Evolutionary conservation across 64 coral and sea anemone species (phyloP), one percentile per base, ranked within the genome.

Genomic region (Stichodactyla mertensii): DNA sequence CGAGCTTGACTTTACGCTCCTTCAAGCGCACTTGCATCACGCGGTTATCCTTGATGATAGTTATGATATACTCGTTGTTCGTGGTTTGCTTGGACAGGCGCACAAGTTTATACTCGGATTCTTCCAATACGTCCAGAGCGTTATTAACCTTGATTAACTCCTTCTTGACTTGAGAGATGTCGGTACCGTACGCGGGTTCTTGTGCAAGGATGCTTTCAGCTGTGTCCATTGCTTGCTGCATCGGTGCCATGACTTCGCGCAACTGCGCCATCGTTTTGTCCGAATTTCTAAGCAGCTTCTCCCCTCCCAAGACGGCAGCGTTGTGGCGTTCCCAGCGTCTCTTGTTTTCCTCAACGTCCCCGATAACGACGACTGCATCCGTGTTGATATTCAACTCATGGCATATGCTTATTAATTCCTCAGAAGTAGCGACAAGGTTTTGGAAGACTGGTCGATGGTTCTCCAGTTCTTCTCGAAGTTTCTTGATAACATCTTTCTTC

Each of bases 1-100:
- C 94, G 6, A 97, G 91, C 83, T 97, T 97, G 28, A 97, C 94
- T 80, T 88, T 97, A 24, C 94, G 86, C 66, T 97, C 94, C 82
- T 97, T 97, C n/a, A 97, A 86, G 20, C 94, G 94, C 4, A 97
- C 81, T 71, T 97, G 94, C 94, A 97, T 97, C 52, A 97, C 94
- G 53, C 91, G 69, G 57, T 92, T 92, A 59, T 97, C 94, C 61
- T 97, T 97, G 85, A 97, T 90, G 14, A 97, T 97, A 23, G 94
- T 97, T 69, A 97, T 97, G 26, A 97, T 97, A 56, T 97, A 97
- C 57, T 97, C 94, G 53, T 97, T 97, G 85, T 97, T 97, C 4
- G 94, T 97, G 0, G 88, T 87, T 77, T 97, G 94, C 57, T 90
- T 97, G 22, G 94, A 97, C 70, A 97, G 60, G 55, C 94, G 91